These are phyloP conservation scores for Ptychobarbus kaznakovi DNA, from an alignment of 2,797 vertebrate species.

Conservation along the genomic window DNA sequence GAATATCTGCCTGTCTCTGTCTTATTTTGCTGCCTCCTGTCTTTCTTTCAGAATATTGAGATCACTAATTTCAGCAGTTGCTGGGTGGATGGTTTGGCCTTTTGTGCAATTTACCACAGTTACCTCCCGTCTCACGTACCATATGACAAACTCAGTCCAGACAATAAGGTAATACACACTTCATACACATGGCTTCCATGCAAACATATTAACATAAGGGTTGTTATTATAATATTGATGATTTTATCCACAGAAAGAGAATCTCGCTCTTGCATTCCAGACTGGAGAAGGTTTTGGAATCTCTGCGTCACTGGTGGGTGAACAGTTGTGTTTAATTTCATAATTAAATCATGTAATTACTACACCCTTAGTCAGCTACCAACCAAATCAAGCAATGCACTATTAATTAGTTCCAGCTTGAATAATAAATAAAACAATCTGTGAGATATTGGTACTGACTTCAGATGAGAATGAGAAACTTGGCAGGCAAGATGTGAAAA, in stretches of 20 bases:
- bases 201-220: neutral
- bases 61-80: conserved; percentile 90
- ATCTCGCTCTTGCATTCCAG: conserved; percentile 82
- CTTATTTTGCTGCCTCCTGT: neutral
- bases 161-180: conserved; percentile 76
- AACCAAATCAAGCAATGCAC: neutral
- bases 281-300: conserved; percentile 81
- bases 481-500: conserved; percentile 6
- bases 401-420: conserved; percentile 11
- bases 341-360: neutral
- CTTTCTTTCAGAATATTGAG: conserved; percentile 79
- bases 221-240: conserved; percentile 22
- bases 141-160: conserved; percentile 75
- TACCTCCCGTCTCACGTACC: conserved; percentile 84
- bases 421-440: neutral
- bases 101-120: conserved; percentile 85
- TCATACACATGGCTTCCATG: neutral
- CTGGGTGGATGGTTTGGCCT: conserved; percentile 85
- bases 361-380: neutral
- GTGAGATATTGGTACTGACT: neutral
- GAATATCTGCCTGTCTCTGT: neutral
- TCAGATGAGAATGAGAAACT: neutral
- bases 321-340: neutral
- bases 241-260: conserved; percentile 74
- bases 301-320: conserved; percentile 73